A percentile compares a stretch with the other conserved stretches of the same genome.
phyloP scores from a whole-genome alignment of 2,797 vertebrate genomes.

The Coreius guichenoti region DNA sequence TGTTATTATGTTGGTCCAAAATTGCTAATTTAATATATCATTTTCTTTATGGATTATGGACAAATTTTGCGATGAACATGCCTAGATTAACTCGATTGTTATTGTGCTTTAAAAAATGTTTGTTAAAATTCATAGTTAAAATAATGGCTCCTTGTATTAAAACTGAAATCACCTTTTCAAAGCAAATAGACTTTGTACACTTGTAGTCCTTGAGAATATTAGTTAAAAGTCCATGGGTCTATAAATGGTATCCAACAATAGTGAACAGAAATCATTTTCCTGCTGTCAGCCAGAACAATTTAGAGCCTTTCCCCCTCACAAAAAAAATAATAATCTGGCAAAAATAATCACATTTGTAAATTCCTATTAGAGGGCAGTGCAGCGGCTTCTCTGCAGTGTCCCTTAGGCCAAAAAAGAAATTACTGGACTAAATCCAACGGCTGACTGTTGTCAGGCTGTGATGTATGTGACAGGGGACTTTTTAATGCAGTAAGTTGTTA shows the following conservation, averaged over 20 bases:
- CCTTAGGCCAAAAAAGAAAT: constrained; percentile 16
- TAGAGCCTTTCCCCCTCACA: background rate
- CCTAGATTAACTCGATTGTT: background rate
- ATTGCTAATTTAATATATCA: background rate
- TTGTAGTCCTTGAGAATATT: background rate
- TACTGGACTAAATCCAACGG: constrained; percentile 37
- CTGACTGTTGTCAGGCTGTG: constrained; percentile 15
- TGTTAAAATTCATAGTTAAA: background rate
- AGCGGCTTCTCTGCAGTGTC: background rate
- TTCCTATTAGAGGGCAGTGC: constrained; percentile 1
- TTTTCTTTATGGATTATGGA: background rate
- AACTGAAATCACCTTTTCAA: background rate
- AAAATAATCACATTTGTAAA: constrained; percentile 44
- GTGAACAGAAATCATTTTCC: background rate
- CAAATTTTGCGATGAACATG: background rate
- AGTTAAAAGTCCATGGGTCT: background rate
- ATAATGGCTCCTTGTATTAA: background rate
- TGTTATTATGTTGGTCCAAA: background rate
- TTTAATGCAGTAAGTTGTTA: constrained; percentile 11
- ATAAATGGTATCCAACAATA: background rate
- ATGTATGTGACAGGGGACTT: constrained; percentile 37
- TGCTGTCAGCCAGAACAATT: background rate
- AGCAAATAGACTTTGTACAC: background rate
- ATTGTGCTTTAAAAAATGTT: background rate
- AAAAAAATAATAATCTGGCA: constrained; percentile 18